Evolutionary conservation across 2,113 vertebrate species (phyloP).

Genomic region (Larimichthys crocea): DNA sequence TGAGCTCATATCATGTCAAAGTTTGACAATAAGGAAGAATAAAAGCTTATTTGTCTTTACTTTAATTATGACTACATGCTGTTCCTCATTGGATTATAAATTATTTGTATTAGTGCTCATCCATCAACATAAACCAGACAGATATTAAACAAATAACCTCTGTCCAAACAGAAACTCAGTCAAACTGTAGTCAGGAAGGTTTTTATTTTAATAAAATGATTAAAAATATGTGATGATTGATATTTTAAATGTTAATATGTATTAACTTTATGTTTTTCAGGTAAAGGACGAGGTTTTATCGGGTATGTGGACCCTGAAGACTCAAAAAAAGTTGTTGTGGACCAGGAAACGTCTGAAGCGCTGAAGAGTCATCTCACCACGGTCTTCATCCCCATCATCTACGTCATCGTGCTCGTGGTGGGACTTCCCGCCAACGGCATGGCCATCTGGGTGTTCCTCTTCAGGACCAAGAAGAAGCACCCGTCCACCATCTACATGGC

Average conservation of each 20-base stretch:
- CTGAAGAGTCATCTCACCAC: slow-evolving; percentile 90
- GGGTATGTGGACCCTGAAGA: neutral
- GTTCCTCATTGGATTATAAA: neutral
- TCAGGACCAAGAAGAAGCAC: slow-evolving; percentile 92
- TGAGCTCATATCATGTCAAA: too few relatives aligned
- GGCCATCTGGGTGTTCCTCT: slow-evolving; percentile 93
- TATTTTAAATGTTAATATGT: neutral
- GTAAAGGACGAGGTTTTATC: slow-evolving; percentile 19
- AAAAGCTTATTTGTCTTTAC: too few relatives aligned
- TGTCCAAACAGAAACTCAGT: neutral
- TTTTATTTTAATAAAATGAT: neutral
- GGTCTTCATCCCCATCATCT: slow-evolving; percentile 89
- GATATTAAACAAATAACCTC: neutral
- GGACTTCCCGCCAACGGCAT: slow-evolving; percentile 91
- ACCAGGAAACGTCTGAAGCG: slow-evolving; percentile 47
- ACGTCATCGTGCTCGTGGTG: slow-evolving; percentile 87
- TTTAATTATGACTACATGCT: too few relatives aligned
- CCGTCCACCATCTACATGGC: slow-evolving; percentile 93
- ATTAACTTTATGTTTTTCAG: neutral
- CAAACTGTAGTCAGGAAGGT: neutral
- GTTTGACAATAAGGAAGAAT: too few relatives aligned
- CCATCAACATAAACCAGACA: neutral
- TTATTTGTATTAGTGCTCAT: neutral
- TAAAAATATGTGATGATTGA: neutral
- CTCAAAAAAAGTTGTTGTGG: neutral